phyloP scores from a whole-genome alignment of 2,888 invertebrate species.

The Platycnemis pennipes region DNA sequence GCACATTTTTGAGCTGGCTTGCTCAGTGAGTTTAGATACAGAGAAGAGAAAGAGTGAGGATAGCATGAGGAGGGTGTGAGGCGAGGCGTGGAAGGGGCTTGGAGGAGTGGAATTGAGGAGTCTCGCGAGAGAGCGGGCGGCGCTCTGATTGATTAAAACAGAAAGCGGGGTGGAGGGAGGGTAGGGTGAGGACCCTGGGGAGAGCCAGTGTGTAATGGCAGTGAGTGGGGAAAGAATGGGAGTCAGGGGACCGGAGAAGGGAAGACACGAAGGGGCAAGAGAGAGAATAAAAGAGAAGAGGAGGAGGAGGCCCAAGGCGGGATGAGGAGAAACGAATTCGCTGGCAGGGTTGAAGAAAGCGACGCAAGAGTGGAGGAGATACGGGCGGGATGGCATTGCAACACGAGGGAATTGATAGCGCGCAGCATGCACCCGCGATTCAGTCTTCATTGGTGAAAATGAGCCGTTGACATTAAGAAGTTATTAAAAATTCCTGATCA shows the following conservation, averaged over 20 bases:
- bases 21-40: too few species aligned
- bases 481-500: too few species aligned
- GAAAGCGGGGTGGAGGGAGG: background rate
- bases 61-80: background rate
- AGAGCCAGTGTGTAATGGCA: background rate
- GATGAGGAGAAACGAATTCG: too few species aligned
- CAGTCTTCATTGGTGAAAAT: too few species aligned
- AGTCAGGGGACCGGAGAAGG: background rate
- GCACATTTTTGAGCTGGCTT: too few species aligned
- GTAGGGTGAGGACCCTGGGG: background rate
- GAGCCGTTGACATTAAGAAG: too few species aligned
- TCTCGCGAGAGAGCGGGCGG: background rate
- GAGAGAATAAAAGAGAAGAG: background rate
- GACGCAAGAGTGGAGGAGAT: too few species aligned
- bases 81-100: background rate
- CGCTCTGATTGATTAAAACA: conserved; percentile 25
- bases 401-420: too few species aligned
- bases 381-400: too few species aligned
- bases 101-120: background rate
- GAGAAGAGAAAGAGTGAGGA: background rate
- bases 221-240: background rate
- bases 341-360: too few species aligned
- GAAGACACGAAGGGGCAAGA: background rate
- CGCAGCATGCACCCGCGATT: too few species aligned
- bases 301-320: background rate